Evolutionary conservation across 2,888 invertebrate species (phyloP).

Genomic region (Dryococelus australis): DNA sequence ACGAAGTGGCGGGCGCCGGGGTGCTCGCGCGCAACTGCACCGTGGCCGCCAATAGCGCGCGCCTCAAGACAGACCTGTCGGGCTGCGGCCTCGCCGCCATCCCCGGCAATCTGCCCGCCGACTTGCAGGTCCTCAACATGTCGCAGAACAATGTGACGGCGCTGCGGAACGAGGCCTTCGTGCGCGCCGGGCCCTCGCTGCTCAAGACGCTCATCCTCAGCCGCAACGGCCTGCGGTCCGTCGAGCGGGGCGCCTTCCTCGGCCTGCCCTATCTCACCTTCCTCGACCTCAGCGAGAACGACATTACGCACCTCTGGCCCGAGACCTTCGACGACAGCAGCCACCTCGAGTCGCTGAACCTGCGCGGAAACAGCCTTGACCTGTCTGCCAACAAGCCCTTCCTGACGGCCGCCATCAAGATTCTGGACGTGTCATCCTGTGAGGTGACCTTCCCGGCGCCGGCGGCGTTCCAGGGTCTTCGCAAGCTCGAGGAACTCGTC

Average conservation of each 20-base stretch:
- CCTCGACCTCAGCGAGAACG: conserved; percentile 37
- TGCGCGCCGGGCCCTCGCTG: neutral
- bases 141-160: conserved; percentile 12
- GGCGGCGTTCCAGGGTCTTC: neutral
- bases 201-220: conserved; percentile 31
- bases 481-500: conserved; percentile 5
- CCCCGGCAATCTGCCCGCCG: neutral
- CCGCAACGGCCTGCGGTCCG: conserved; percentile 31
- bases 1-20: neutral
- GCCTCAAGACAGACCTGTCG: conserved; percentile 18
- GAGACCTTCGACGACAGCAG: conserved; percentile 33
- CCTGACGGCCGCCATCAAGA: conserved; percentile 5
- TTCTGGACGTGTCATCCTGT: conserved; percentile 12
- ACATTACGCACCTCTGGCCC: conserved; percentile 28
- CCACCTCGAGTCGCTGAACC: conserved; percentile 35
- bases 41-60: conserved; percentile 12
- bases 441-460: neutral
- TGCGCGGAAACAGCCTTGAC: conserved; percentile 31
- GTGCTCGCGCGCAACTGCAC: conserved; percentile 17
- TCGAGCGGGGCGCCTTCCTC: conserved; percentile 30
- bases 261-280: conserved; percentile 30
- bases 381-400: conserved; percentile 17
- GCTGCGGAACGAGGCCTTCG: conserved; percentile 20
- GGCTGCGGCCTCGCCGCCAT: neutral
- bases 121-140: conserved; percentile 16